phyloP scores from a whole-genome alignment of 2,888 invertebrate genomes.

The Ditylenchus weischeri region DNA sequence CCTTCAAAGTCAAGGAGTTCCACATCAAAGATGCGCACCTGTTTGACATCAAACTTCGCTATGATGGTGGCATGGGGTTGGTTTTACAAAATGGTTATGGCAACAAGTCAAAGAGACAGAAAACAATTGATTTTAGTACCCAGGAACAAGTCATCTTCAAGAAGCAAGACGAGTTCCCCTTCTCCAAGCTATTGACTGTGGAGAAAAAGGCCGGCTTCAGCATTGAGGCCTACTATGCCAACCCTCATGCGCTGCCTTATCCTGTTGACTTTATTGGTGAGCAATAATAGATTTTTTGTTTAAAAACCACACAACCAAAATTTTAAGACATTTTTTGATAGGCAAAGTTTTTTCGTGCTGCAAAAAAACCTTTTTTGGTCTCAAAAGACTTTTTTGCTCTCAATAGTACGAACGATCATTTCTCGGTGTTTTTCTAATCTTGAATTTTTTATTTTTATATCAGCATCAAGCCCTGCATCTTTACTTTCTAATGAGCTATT shows the following conservation, averaged over 20 bases:
- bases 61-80: constrained; percentile 8
- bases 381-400: too few relatives aligned
- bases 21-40: constrained; percentile 81
- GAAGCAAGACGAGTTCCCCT: constrained; percentile 80
- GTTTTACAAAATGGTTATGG: background rate
- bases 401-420: too few relatives aligned
- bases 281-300: background rate
- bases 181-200: constrained; percentile 88
- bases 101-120: background rate
- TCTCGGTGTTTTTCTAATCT: too few relatives aligned
- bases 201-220: constrained; percentile 82
- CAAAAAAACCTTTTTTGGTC: too few relatives aligned
- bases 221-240: constrained; percentile 78
- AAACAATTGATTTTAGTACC: background rate
- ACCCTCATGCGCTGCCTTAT: constrained; percentile 68
- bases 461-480: too few relatives aligned
- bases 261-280: constrained; percentile 64
- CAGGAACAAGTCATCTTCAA: constrained; percentile 70
- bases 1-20: constrained; percentile 93
- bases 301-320: too few relatives aligned
- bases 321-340: background rate
- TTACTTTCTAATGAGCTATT: too few relatives aligned
- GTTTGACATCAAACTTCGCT: background rate
- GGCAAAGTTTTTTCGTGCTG: too few relatives aligned
- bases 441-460: too few relatives aligned